Percentiles rank a stretch among this genome's conserved stretches.
Evolutionary conservation across 2,113 vertebrate species (phyloP).

Genomic region (Calcarius ornatus): DNA sequence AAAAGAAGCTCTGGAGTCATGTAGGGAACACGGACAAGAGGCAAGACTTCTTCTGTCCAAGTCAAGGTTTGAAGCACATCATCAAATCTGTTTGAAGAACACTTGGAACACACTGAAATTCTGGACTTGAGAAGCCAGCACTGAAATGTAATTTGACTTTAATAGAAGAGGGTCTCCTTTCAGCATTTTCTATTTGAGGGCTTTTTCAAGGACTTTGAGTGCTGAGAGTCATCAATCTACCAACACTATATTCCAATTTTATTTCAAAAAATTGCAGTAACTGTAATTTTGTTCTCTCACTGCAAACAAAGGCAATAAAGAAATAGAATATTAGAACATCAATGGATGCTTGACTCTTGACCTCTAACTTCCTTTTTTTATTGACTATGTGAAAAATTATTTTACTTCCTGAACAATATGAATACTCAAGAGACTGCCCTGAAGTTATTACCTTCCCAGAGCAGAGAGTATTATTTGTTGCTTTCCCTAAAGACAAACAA

Average conservation of each 20-base stretch:
- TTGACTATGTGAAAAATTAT: neutral
- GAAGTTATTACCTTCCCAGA: neutral
- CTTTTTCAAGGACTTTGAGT: neutral
- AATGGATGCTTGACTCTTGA: neutral
- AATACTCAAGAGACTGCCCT: neutral
- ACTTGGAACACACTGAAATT: neutral
- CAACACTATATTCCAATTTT: neutral
- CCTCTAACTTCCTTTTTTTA: neutral
- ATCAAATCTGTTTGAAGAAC: neutral
- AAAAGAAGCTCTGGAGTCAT: neutral
- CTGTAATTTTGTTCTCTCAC: neutral
- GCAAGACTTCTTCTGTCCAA: rapidly evolving
- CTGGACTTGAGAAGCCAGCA: neutral
- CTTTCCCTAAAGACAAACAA: neutral
- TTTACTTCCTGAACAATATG: neutral
- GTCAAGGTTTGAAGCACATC: neutral
- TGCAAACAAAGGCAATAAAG: neutral
- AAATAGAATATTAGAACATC: neutral
- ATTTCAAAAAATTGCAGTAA: neutral
- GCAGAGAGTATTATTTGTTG: neutral
- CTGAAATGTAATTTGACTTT: neutral
- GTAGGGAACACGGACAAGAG: neutral
- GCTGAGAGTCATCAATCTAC: neutral
- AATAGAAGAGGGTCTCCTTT: neutral
- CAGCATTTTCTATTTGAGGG: neutral